Evolutionary conservation across 1,140 invertebrate species (phyloP).

Genomic region (Sogatella furcifera): DNA sequence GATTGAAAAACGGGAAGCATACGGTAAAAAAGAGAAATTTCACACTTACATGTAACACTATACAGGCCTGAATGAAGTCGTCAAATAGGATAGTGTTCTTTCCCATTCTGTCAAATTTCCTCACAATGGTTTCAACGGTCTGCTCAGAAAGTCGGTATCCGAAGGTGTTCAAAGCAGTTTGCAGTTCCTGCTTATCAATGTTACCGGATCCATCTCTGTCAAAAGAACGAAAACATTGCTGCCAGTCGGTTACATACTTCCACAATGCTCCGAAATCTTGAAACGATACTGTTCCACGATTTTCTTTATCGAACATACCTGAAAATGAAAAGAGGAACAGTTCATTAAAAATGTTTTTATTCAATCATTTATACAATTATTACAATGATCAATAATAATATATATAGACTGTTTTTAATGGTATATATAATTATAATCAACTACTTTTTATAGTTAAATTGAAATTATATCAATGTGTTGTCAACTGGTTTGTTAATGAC

Average conservation of each 20-base stretch:
- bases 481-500: too few relatives aligned
- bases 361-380: too few relatives aligned
- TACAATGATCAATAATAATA: too few relatives aligned
- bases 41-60: conserved; percentile 80
- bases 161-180: conserved; percentile 81
- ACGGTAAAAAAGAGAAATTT: conserved; percentile 6
- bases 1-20: too few relatives aligned
- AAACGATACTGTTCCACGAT: conserved; percentile 83
- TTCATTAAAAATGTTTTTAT: too few relatives aligned
- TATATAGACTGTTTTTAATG: too few relatives aligned
- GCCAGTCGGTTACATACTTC: conserved; percentile 99
- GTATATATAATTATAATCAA: too few relatives aligned
- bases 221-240: conserved; percentile 88
- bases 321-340: conserved; percentile 30
- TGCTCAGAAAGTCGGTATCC: conserved; percentile 84
- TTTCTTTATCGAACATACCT: conserved; percentile 96
- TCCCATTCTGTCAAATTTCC: conserved; percentile 91
- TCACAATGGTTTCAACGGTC: conserved; percentile 69
- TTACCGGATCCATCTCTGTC: conserved; percentile 83
- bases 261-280: conserved; percentile 91
- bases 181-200: conserved; percentile 84
- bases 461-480: too few relatives aligned
- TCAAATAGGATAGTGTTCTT: conserved; percentile 88
- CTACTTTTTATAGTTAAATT: too few relatives aligned
- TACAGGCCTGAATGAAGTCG: conserved; percentile 96